Evolutionary conservation across 2,113 vertebrate species (phyloP).

Genomic region (Carollia perspicillata): DNA sequence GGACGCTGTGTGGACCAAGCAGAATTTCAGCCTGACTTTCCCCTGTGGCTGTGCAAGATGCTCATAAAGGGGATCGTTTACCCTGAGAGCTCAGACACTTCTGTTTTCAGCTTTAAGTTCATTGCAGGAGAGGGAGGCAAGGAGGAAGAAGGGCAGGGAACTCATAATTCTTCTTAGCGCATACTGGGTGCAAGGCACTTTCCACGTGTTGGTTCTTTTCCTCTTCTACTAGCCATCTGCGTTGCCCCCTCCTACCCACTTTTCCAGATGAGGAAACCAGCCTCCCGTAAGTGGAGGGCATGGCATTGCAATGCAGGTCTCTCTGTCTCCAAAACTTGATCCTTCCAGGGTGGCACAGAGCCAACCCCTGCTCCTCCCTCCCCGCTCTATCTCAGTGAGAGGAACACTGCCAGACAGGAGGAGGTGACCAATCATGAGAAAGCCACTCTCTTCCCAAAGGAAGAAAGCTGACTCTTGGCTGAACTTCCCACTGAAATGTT

Average conservation of each 20-base stretch:
- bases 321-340: background rate
- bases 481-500: background rate
- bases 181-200: background rate
- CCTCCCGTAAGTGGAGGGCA: background rate
- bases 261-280: background rate
- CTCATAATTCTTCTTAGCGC: background rate
- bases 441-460: background rate
- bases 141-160: background rate
- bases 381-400: background rate
- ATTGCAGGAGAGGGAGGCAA: background rate
- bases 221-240: too few species aligned
- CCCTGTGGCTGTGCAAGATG: background rate
- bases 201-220: background rate
- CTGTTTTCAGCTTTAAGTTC: background rate
- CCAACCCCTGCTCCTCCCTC: background rate
- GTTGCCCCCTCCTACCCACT: background rate
- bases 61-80: background rate
- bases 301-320: background rate
- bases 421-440: background rate
- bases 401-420: background rate
- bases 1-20: too few species aligned
- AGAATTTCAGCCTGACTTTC: background rate
- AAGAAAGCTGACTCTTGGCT: background rate
- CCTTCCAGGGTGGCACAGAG: background rate
- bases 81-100: background rate